Evolutionary conservation across 2,113 vertebrate species (phyloP), one percentile per base, ranked within the genome.

Genomic region (Tupaia tana): DNA sequence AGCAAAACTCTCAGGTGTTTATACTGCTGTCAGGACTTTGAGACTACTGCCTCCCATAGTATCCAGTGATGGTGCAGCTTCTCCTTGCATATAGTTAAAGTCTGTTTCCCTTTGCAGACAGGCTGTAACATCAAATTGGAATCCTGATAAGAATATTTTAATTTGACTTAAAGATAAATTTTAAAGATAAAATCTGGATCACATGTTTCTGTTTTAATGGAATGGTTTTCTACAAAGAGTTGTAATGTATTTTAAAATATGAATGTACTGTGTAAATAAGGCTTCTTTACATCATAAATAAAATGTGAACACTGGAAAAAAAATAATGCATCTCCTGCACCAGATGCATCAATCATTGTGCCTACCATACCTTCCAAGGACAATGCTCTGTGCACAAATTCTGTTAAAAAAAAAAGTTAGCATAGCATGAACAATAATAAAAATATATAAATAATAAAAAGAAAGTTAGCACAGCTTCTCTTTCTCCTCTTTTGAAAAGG

Each of bases 261-360:
- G 95, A 99, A 98, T 98, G 98, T 98, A 98, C 96, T 97, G 22
- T 99, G 98, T 99, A 99, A 98, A 99, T 98, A 98, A 61, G 95
- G 97, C 98, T 98, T 98, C 95, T 97, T 98, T 97, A 92, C 95
- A 95, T 95, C 96, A 96, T 56, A 97, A 98, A 98, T 98, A 99
- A 98, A 98, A 97, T 94, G 82, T 97, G 90, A 94, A 95, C 74
- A 89, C 64, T 97, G 54, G 5, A 43, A 43, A 43, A 43, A 43
- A 43, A 43, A 43, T 43, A 43, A 43, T 43, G 43, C 43, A 43
- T 43, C 43, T 43, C 43, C 24, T 3, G 1, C 9, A 58, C 12
- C 59, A 66, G 12, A 56, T 12, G 71, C 18, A 80, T 80, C 89
- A 58, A 70, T 92, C 93, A 91, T 58, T 19, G 9, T 75, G 52